Base-by-base conservation (phyloP, 2,888 invertebrate genomes). In the Pseudococcus longispinus region DNA sequence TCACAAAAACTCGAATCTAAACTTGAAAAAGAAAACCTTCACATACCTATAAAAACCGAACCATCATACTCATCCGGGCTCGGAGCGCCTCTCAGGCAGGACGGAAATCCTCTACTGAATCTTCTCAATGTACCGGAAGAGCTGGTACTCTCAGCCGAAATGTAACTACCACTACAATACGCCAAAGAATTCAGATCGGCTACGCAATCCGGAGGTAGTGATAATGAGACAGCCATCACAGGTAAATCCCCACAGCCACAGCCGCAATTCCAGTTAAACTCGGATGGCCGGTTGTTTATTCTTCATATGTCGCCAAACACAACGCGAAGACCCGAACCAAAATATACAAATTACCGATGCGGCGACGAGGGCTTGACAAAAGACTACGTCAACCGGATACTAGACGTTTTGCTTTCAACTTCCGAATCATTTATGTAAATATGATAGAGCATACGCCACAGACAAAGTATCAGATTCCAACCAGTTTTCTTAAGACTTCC, bases 71-170 rank as follows among this genome's bases (percentile, higher is more conserved):
- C 89, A 26, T 89, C 89, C 20, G 89, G 89, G 89, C 92, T 92
- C 88, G 92, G 92, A 88, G 92, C 92, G 55, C 94, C 94, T 89
- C 94, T 93, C 89, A 94, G 92, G 90, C 94, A 94, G 88, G 94
- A 94, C 91, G 94, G 94, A 90, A 94, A 94, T 90, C 94, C 94
- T 90, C 94, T 92, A 83, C 93, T 94, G 88, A 93, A 92, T 88
- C 94, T 92, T 88, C 89, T 88, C 89, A 89, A 89, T 89, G 90
- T 90, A 89, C 90, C 89, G 46, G 89, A 87, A 26, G 87, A 89
- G 88, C 46, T 70, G 46, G 70, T 88, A 80, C 80, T 42, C 42
- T 55, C 46, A 42, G 55, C 26, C 23, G 65, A 87, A 46, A 85
- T 77, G 82, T 26, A 85, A 46, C 77, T 65, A 65, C 77, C 51